A percentile compares a stretch with the other conserved stretches of the same genome.
These are phyloP conservation scores for Drosophila sechellia DNA, from an alignment of 1,140 invertebrate species.

Conservation along the genomic window DNA sequence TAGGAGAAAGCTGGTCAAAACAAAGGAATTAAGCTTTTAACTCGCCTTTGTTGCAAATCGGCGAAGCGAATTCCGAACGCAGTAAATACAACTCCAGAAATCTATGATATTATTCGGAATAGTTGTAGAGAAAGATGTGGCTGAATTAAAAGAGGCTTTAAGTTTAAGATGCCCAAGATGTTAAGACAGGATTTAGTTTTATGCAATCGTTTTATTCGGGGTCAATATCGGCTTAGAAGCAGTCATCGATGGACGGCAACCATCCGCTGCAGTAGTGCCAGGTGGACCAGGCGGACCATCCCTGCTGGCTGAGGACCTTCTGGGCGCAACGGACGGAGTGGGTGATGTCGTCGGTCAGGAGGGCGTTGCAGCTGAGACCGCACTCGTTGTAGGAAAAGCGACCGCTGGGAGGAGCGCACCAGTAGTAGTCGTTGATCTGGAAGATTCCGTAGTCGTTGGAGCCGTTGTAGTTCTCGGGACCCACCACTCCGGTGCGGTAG, in stretches of 20 bases:
- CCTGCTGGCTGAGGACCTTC: constrained; percentile 62
- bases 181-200: not conserved
- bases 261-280: constrained; percentile 64
- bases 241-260: constrained; percentile 63
- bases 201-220: constrained; percentile 7
- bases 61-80: not conserved
- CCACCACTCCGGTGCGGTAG: constrained; percentile 54
- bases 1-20: constrained; percentile 35
- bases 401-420: constrained; percentile 66
- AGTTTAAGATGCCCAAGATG: too few species aligned
- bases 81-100: too few species aligned
- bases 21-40: constrained; percentile 16
- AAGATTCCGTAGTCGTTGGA: constrained; percentile 78
- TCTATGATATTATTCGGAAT: too few species aligned
- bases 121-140: too few species aligned
- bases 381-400: constrained; percentile 66
- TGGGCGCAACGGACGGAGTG: constrained; percentile 68
- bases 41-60: not conserved
- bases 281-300: constrained; percentile 73
- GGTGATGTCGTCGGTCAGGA: constrained; percentile 62
- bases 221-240: constrained; percentile 45
- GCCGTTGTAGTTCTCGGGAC: constrained; percentile 61
- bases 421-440: constrained; percentile 78
- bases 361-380: constrained; percentile 46
- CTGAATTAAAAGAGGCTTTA: too few species aligned